Conservation (phyloP, 2,113 vertebrate species). For the Buteo buteo region DNA sequence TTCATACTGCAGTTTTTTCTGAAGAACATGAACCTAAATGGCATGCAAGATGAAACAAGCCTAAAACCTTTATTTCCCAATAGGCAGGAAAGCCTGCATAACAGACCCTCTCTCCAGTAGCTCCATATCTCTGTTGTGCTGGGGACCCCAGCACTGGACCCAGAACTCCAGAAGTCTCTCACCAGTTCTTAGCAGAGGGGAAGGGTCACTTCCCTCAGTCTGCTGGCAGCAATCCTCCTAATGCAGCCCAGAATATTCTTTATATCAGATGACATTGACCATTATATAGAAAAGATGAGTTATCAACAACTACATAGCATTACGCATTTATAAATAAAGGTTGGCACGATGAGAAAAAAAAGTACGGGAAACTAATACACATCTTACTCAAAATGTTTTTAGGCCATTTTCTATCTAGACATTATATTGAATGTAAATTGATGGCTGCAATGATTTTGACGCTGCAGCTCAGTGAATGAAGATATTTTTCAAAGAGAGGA, state of each 20-base stretch:
- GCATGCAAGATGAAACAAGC: rapidly evolving
- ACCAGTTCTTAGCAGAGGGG: neutral
- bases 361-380: neutral
- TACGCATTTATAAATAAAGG: neutral
- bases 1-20: neutral
- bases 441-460: neutral
- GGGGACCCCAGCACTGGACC: neutral
- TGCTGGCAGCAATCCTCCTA: neutral
- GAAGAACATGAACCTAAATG: neutral
- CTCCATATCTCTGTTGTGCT: neutral
- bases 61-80: neutral
- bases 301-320: neutral
- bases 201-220: neutral
- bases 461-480: neutral
- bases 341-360: neutral
- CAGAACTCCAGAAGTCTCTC: neutral
- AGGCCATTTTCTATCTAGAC: neutral
- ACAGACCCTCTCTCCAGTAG: neutral
- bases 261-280: neutral
- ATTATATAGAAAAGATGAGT: neutral
- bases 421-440: neutral
- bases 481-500: neutral
- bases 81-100: neutral
- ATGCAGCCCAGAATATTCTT: neutral
- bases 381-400: neutral